Evolutionary conservation across 2,888 invertebrate species (phyloP).

Genomic region (Phania funesta): DNA sequence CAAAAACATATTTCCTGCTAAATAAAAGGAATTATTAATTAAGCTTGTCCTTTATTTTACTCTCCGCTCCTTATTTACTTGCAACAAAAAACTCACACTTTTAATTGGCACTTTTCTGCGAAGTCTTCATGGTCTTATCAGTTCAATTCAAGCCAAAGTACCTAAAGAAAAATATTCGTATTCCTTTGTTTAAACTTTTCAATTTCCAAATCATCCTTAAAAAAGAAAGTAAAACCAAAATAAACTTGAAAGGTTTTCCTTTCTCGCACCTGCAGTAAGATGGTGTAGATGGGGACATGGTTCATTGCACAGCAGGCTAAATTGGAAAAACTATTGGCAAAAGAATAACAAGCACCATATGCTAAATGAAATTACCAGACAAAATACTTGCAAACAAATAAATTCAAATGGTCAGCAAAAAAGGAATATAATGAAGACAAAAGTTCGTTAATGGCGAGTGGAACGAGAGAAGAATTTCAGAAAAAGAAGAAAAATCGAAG

Average conservation of each 20-base stretch:
- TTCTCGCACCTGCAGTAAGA: slow-evolving; percentile 43
- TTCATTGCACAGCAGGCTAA: slow-evolving; percentile 49
- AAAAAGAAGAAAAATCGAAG: slow-evolving; percentile 28
- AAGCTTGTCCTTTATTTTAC: too few relatives aligned
- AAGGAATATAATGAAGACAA: slow-evolving; percentile 5
- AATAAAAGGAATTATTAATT: too few relatives aligned
- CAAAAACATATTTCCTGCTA: too few relatives aligned
- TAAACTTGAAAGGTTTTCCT: slow-evolving; percentile 36
- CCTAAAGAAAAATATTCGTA: slow-evolving; percentile 1
- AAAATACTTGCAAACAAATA: slow-evolving; percentile 31
- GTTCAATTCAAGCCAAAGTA: neutral
- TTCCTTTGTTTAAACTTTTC: slow-evolving; percentile 33
- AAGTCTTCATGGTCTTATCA: neutral
- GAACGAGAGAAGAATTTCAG: slow-evolving; percentile 20
- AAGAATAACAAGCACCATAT: slow-evolving; percentile 37
- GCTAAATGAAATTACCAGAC: slow-evolving; percentile 32
- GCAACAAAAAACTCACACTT: slow-evolving; percentile 11
- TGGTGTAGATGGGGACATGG: slow-evolving; percentile 18
- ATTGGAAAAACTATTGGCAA: slow-evolving; percentile 10
- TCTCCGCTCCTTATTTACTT: too few relatives aligned
- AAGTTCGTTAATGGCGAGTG: slow-evolving; percentile 4
- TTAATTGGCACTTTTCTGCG: neutral
- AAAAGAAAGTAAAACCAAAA: neutral
- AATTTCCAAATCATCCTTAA: neutral
- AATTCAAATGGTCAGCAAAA: slow-evolving; percentile 50